These are phyloP conservation scores for Dromiciops gliroides DNA, from an alignment of 2,113 vertebrate species.

Conservation along the genomic window DNA sequence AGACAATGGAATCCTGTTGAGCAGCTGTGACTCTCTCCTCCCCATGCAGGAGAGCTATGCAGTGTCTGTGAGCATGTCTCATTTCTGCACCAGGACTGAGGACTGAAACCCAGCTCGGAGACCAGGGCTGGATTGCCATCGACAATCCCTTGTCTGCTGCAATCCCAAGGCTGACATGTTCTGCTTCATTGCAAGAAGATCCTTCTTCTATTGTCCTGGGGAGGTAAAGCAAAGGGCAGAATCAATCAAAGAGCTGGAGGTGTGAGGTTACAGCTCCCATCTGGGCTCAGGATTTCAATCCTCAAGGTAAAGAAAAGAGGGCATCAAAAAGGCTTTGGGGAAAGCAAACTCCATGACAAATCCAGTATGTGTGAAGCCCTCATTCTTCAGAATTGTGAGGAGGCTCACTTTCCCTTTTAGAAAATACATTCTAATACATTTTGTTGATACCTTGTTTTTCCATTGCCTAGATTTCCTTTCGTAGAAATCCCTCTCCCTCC, in stretches of 20 bases:
- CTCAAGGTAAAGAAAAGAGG: background rate
- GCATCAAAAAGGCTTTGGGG: background rate
- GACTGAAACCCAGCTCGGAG: background rate
- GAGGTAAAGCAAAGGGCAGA: background rate
- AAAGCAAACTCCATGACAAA: background rate
- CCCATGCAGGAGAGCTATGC: background rate
- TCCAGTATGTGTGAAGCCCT: background rate
- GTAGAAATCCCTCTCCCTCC: background rate
- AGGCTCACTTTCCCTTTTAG: background rate
- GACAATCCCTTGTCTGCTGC: background rate
- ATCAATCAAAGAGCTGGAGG: background rate
- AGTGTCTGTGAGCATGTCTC: background rate
- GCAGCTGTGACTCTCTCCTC: fast-evolving
- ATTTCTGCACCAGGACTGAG: background rate
- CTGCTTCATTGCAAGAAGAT: background rate
- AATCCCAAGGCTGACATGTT: background rate
- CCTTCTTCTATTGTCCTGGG: background rate
- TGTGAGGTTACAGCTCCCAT: background rate
- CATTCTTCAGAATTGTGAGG: background rate
- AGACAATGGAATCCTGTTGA: background rate
- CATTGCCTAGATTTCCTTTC: background rate
- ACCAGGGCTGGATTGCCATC: background rate
- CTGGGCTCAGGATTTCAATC: background rate
- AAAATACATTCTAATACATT: background rate
- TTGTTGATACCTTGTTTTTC: background rate